These are phyloP conservation scores for Microcaecilia unicolor DNA, from an alignment of 2,797 vertebrate species.

Conservation along the genomic window DNA sequence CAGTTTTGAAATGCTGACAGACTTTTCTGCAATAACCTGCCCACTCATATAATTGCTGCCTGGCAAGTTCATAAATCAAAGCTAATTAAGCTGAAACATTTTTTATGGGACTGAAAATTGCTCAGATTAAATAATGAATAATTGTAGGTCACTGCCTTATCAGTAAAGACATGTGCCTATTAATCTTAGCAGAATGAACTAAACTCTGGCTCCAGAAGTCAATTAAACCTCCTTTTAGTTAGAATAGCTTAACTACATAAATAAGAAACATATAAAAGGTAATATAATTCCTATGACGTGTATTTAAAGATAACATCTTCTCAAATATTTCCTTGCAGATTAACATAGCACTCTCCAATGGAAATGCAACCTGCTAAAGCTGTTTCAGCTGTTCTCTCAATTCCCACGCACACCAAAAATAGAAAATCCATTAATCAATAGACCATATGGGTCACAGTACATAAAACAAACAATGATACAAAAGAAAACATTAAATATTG, in stretches of 20 bases:
- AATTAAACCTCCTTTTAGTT: conserved; percentile 16
- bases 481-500: no score
- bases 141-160: conserved; percentile 16
- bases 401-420: no score
- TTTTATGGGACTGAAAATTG: conserved; percentile 22
- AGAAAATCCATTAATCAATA: no score
- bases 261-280: neutral
- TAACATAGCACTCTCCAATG: no score
- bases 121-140: conserved; percentile 28
- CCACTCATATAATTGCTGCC: conserved; percentile 11
- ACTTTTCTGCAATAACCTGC: conserved; percentile 1
- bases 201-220: conserved; percentile 10
- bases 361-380: no score
- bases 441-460: no score
- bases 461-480: no score
- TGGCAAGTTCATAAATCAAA: conserved; percentile 30
- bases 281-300: no score
- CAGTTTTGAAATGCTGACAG: neutral
- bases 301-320: neutral
- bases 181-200: conserved; percentile 13
- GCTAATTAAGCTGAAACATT: conserved; percentile 26
- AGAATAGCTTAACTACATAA: neutral
- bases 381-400: no score
- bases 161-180: conserved; percentile 11
- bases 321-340: no score